phyloP scores from a whole-genome alignment of 2,113 vertebrate genomes.

The human (Homo sapiens) region GRCh38 chr5:72539001-72539500 shows the following conservation, averaged over 20 bases:
- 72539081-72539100: background rate
- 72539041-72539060: background rate
- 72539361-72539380: background rate
- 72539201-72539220: background rate
- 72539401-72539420: background rate
- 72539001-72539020: background rate
- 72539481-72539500: background rate
- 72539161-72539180: background rate
- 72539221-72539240: background rate
- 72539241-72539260: background rate
- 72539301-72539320: background rate
- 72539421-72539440: background rate
- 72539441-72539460: background rate
- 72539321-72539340: background rate
- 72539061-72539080: background rate
- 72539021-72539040: background rate
- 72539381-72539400: background rate
- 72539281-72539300: background rate
- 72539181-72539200: background rate
- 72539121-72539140: no score
- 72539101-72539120: background rate
- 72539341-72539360: background rate
- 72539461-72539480: background rate
- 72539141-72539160: background rate
- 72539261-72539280: background rate